Conservation (phyloP, 2,797 vertebrate species). For the Acrossocheilus wenchowensis region DNA sequence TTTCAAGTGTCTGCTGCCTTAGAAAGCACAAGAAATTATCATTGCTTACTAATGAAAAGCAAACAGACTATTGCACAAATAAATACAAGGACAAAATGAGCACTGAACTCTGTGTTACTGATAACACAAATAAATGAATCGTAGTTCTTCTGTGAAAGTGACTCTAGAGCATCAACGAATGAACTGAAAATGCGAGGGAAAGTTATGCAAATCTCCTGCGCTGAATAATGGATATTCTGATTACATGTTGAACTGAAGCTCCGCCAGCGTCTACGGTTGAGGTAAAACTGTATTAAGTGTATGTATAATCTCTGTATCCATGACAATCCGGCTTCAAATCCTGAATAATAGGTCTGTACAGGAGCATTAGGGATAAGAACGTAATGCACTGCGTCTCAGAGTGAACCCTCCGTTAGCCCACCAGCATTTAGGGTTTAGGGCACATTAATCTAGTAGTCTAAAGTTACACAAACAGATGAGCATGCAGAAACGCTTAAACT, state of each 20-base stretch:
- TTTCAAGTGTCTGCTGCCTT: not conserved
- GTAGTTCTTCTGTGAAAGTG: not conserved
- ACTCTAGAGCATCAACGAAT: not conserved
- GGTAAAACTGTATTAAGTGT: slow-evolving; percentile 44
- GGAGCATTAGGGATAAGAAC: slow-evolving; percentile 29
- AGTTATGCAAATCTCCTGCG: slow-evolving; percentile 68
- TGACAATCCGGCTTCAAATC: slow-evolving; percentile 39
- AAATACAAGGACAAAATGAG: not conserved
- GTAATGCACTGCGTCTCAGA: not conserved
- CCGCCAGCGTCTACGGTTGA: slow-evolving; percentile 57
- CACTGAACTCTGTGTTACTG: not conserved
- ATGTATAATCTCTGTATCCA: slow-evolving; percentile 50
- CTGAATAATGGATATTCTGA: slow-evolving; percentile 74
- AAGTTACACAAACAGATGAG: slow-evolving; percentile 30
- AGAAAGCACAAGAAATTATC: not conserved
- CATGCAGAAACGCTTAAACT: not conserved
- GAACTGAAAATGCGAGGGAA: slow-evolving; percentile 45
- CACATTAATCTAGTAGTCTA: slow-evolving; percentile 20
- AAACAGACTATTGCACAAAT: not conserved
- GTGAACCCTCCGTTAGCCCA: not conserved
- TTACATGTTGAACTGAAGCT: slow-evolving; percentile 66
- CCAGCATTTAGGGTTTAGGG: slow-evolving; percentile 7
- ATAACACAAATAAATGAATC: not conserved
- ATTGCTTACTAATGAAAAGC: not conserved
- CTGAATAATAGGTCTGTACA: slow-evolving; percentile 36